A percentile compares a stretch with the other conserved stretches of the same genome.
phyloP scores from a whole-genome alignment of 2,888 invertebrate genomes.

The Stenolophus ochropezus region DNA sequence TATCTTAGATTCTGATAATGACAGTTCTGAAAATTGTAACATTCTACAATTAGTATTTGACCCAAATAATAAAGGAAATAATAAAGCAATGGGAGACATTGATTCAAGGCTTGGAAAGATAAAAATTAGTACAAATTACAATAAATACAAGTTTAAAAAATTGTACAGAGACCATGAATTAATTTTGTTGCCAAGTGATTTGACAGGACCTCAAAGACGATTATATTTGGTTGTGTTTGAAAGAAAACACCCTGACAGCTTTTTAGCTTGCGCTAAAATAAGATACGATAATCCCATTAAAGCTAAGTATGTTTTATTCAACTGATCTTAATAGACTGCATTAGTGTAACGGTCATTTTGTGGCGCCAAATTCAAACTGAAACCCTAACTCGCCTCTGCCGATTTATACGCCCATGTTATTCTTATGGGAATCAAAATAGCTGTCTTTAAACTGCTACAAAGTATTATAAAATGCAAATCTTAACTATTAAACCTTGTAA shows the following conservation, averaged over 20 bases:
- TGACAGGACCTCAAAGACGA: conserved; percentile 84
- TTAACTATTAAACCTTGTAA: too few relatives aligned
- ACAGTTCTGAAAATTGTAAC: conserved; percentile 85
- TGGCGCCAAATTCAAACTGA: too few relatives aligned
- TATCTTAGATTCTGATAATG: conserved; percentile 85
- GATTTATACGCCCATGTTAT: too few relatives aligned
- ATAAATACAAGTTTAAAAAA: conserved; percentile 75
- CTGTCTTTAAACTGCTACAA: too few relatives aligned
- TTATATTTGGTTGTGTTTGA: conserved; percentile 90
- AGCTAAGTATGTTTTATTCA: conserved; percentile 82
- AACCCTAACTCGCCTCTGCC: too few relatives aligned
- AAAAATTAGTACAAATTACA: conserved; percentile 80
- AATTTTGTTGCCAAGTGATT: conserved; percentile 82
- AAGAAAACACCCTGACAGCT: conserved; percentile 83
- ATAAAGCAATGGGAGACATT: conserved; percentile 86
- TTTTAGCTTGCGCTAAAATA: conserved; percentile 89
- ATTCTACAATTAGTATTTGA: conserved; percentile 90
- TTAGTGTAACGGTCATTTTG: too few relatives aligned
- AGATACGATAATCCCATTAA: conserved; percentile 79
- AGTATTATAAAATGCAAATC: too few relatives aligned
- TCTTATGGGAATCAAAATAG: too few relatives aligned
- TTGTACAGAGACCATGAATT: conserved; percentile 83
- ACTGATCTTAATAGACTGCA: not conserved
- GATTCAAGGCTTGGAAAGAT: conserved; percentile 85
- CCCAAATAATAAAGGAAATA: conserved; percentile 78